A percentile compares a stretch with the other conserved stretches of the same genome.
Conservation (phyloP, 2,113 vertebrate genomes). For the Micronycteris hirsuta region DNA sequence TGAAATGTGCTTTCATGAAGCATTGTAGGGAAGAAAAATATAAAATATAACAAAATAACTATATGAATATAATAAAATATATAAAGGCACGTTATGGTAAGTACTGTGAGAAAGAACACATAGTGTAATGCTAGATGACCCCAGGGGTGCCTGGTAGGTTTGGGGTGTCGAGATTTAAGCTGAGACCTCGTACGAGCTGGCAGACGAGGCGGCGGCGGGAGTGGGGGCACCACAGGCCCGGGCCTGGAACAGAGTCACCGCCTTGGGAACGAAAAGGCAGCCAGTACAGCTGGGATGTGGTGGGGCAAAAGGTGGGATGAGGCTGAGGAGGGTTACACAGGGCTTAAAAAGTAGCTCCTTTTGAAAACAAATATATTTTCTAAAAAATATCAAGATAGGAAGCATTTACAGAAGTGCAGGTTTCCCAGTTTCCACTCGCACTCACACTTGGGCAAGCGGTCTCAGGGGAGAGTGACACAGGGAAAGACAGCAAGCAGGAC, state of each 20-base stretch:
- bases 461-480: background rate
- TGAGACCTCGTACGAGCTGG: background rate
- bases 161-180: background rate
- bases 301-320: background rate
- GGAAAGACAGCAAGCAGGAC: background rate
- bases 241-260: rapidly evolving
- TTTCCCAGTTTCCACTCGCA: background rate
- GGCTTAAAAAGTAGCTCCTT: background rate
- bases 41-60: slow-evolving; percentile 24
- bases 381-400: background rate
- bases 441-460: background rate
- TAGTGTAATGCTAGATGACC: background rate
- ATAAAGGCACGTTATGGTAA: background rate
- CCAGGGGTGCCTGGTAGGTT: background rate
- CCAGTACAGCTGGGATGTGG: rapidly evolving
- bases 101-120: background rate
- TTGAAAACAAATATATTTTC: background rate
- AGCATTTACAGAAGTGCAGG: background rate
- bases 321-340: no score
- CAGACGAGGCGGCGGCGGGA: no score
- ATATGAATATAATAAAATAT: background rate
- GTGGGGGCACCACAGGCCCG: background rate
- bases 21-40: background rate
- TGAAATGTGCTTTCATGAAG: background rate
- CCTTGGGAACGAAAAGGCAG: background rate